Conservation (phyloP, 2,888 invertebrate species). For the Macrosiphum euphorbiae region DNA sequence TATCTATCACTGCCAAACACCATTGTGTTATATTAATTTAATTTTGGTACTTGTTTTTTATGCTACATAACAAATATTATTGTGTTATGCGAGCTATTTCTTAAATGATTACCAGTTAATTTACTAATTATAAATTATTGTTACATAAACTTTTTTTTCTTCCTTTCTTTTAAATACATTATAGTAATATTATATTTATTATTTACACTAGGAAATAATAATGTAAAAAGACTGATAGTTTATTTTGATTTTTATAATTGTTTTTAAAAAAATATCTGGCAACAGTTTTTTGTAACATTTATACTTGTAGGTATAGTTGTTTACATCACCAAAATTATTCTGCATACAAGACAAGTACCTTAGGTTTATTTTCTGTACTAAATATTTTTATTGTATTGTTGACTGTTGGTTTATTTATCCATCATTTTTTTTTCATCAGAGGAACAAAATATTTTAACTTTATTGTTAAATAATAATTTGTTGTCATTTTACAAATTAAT, state of each 20-base stretch:
- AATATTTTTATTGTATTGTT: neutral
- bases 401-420: neutral
- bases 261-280: neutral
- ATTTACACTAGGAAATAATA: neutral
- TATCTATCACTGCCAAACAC: constrained; percentile 6
- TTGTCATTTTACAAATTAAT: neutral
- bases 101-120: neutral
- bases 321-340: neutral
- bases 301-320: neutral
- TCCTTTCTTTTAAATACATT: neutral
- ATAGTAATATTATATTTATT: neutral
- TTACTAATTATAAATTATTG: neutral
- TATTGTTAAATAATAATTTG: neutral
- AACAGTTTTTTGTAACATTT: neutral
- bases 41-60: constrained; percentile 6
- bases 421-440: neutral
- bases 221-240: neutral
- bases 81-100: neutral
- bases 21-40: neutral
- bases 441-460: neutral
- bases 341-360: neutral
- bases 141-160: neutral
- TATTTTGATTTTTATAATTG: neutral
- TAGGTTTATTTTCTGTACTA: neutral
- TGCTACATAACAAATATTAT: neutral